These are phyloP conservation scores for Anniella stebbinsi DNA, from an alignment of 2,797 vertebrate species.

Conservation along the genomic window DNA sequence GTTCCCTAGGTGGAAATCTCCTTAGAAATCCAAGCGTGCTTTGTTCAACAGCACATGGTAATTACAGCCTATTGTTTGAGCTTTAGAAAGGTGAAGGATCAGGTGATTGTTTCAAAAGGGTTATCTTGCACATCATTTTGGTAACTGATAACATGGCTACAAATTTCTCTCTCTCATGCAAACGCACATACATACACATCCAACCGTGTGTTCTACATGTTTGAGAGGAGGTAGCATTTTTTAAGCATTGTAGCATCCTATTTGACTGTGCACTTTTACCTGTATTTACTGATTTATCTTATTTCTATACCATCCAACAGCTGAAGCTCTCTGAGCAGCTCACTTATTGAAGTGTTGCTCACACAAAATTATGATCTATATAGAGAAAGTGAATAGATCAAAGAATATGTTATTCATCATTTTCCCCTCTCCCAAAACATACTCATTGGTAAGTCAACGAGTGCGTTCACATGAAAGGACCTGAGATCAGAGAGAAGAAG, in stretches of 20 bases:
- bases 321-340: too few relatives aligned
- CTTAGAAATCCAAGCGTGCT: background rate
- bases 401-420: background rate
- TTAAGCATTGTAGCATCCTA: too few relatives aligned
- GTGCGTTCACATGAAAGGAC: background rate
- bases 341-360: too few relatives aligned
- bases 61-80: background rate
- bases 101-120: slow-evolving; percentile 17
- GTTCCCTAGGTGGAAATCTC: background rate
- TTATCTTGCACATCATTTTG: background rate
- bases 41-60: rapidly evolving
- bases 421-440: too few relatives aligned
- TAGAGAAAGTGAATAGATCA: background rate
- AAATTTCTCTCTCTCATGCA: background rate
- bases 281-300: too few relatives aligned
- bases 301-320: too few relatives aligned
- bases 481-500: background rate
- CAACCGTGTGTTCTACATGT: background rate
- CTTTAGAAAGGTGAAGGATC: rapidly evolving
- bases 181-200: background rate
- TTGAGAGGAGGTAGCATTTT: background rate
- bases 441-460: background rate
- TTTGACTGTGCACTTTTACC: too few relatives aligned
- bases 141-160: background rate
- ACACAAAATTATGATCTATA: background rate